phyloP scores from a whole-genome alignment of 2,797 vertebrate genomes.

The Anisognathus igniventris region DNA sequence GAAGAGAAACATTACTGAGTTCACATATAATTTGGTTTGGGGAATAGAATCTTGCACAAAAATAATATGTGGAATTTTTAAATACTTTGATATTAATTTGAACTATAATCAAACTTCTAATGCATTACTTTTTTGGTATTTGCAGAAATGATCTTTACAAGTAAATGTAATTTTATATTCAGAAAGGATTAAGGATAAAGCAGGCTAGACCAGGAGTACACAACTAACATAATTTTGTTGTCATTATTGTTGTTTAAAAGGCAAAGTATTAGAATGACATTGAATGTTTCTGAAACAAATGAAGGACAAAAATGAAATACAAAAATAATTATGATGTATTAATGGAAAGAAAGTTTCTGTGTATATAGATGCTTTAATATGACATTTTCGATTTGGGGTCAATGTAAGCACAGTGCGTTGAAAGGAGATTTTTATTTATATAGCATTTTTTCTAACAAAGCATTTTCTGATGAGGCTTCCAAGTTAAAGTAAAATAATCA shows the following conservation, averaged over 20 bases:
- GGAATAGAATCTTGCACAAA: not conserved
- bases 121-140: not conserved
- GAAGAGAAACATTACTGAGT: not conserved
- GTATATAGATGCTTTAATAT: not conserved
- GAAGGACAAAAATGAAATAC: not conserved
- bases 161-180: not conserved
- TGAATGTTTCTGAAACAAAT: not conserved
- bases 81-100: not conserved
- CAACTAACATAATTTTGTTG: not conserved
- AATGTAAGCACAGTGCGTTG: not conserved
- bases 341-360: not conserved
- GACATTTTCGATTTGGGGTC: not conserved
- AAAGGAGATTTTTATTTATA: not conserved
- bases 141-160: not conserved
- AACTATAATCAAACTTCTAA: not conserved
- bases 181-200: not conserved
- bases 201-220: not conserved
- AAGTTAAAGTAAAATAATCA: not conserved
- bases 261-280: not conserved
- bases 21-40: not conserved
- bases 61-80: not conserved
- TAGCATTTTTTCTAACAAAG: not conserved
- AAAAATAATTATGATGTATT: not conserved
- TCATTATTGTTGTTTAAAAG: not conserved
- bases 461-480: not conserved